Evolutionary conservation across 1,140 invertebrate species (phyloP).

Genomic region (Brachionus koreanus): DNA sequence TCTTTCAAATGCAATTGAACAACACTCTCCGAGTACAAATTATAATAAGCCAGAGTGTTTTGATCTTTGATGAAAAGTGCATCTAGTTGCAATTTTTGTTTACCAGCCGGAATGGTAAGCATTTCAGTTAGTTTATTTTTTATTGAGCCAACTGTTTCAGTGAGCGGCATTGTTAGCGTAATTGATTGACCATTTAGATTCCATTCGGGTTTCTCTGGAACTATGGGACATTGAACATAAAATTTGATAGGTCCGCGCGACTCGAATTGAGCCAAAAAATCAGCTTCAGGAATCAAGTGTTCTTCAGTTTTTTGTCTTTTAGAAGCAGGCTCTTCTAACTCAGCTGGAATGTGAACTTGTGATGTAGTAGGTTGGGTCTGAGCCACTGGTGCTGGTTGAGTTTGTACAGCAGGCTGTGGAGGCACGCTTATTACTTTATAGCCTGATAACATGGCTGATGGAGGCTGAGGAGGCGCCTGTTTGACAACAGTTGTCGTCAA

Average conservation of each 20-base stretch:
- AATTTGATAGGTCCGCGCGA: slow-evolving; percentile 68
- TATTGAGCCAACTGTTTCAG: slow-evolving; percentile 67
- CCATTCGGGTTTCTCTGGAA: slow-evolving; percentile 88
- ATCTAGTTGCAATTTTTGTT: slow-evolving; percentile 89
- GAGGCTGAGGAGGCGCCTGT: slow-evolving; percentile 48
- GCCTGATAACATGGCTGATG: not conserved
- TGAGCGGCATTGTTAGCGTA: slow-evolving; percentile 71
- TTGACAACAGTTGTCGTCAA: slow-evolving; percentile 7
- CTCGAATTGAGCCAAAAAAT: not conserved
- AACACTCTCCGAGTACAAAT: slow-evolving; percentile 75
- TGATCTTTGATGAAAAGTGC: slow-evolving; percentile 96
- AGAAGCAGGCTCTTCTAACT: slow-evolving; percentile 73
- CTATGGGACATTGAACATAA: slow-evolving; percentile 71
- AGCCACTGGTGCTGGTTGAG: slow-evolving; percentile 45
- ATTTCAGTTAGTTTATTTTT: slow-evolving; percentile 84
- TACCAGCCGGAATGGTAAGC: slow-evolving; percentile 87
- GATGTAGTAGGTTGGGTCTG: slow-evolving; percentile 46
- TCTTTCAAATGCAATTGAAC: slow-evolving; percentile 90
- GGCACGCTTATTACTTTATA: not conserved
- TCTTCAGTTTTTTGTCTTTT: slow-evolving; percentile 69
- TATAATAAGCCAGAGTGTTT: slow-evolving; percentile 90
- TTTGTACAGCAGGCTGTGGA: slow-evolving; percentile 43
- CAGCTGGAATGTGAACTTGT: slow-evolving; percentile 51
- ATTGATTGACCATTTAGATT: slow-evolving; percentile 87
- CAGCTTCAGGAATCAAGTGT: slow-evolving; percentile 16